These are phyloP conservation scores for Tonatia bakeri DNA, from an alignment of 2,113 vertebrate genomes.

Conservation along the genomic window DNA sequence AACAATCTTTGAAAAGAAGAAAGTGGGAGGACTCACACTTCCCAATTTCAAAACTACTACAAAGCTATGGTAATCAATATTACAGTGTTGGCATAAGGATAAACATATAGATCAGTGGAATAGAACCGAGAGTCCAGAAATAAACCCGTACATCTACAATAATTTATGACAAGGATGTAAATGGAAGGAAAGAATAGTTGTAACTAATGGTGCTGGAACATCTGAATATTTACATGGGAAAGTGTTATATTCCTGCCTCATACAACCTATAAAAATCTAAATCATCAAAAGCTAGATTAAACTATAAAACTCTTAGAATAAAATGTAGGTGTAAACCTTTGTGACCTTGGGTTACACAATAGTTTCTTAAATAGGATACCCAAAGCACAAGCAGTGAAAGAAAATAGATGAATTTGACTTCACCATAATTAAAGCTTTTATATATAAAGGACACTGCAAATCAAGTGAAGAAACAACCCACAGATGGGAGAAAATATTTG, in stretches of 20 bases:
- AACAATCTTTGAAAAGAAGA: not conserved
- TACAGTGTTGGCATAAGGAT: not conserved
- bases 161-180: not conserved
- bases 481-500: not conserved
- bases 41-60: not conserved
- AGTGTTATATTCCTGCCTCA: not conserved
- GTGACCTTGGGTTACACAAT: not conserved
- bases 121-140: not conserved
- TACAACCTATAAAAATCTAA: not conserved
- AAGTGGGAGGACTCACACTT: not conserved
- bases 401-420: not conserved
- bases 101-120: not conserved
- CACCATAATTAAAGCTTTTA: not conserved
- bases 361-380: not conserved
- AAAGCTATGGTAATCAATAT: not conserved
- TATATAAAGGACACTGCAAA: not conserved
- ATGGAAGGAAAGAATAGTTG: not conserved
- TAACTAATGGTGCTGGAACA: not conserved
- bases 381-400: not conserved
- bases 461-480: not conserved
- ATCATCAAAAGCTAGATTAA: not conserved
- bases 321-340: not conserved
- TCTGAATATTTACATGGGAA: not conserved
- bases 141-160: not conserved
- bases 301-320: not conserved